These are phyloP conservation scores for Epizoanthus ramosus DNA, from an alignment of 92 coral and sea anemone genomes.

Conservation along the genomic window DNA sequence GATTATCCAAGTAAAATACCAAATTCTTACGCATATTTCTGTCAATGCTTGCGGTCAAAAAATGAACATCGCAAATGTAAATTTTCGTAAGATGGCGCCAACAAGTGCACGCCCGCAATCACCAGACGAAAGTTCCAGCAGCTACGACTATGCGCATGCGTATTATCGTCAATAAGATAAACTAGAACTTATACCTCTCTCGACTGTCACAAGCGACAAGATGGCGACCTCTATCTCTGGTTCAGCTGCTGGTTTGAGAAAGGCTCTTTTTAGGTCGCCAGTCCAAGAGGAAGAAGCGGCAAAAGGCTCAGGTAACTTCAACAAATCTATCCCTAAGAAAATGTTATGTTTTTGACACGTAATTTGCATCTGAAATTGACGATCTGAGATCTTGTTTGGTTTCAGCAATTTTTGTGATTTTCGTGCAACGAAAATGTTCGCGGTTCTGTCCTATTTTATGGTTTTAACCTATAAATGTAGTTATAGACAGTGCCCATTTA, in stretches of 20 bases:
- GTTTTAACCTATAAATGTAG: not conserved
- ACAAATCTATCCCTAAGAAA: not conserved
- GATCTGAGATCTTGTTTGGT: constrained; percentile 12
- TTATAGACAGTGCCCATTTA: no score
- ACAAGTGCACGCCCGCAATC: constrained; percentile 56
- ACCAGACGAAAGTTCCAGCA: not conserved
- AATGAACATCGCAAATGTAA: not conserved
- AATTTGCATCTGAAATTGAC: not conserved
- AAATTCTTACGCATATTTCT: not conserved
- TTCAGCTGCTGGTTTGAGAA: constrained; percentile 60
- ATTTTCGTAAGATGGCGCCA: constrained; percentile 83
- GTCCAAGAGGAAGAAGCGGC: constrained; percentile 50
- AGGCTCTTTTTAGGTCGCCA: constrained; percentile 92
- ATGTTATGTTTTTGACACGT: not conserved
- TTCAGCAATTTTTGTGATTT: not conserved
- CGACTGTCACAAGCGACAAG: constrained; percentile 31
- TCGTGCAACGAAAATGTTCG: no score
- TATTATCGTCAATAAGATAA: not conserved
- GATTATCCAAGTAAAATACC: not conserved
- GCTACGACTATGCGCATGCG: constrained; percentile 11
- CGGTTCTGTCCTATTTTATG: not conserved
- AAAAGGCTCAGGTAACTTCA: constrained; percentile 69
- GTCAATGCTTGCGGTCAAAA: no score
- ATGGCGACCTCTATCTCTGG: constrained; percentile 77
- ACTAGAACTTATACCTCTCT: not conserved